phyloP scores from a whole-genome alignment of 2,888 invertebrate species.

The Synergus japonicus region DNA sequence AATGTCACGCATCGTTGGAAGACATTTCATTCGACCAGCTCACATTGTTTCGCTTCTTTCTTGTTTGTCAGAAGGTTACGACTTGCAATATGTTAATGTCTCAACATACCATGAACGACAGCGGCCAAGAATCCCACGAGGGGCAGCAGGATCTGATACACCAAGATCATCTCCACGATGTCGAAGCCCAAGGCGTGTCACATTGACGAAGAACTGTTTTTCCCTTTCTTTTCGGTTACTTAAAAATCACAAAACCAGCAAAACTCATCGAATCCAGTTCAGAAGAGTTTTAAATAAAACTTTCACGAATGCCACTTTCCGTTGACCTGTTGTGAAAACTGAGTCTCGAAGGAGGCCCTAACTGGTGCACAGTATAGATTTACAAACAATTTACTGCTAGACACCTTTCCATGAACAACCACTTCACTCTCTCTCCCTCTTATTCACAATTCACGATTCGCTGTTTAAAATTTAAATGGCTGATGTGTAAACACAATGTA shows the following conservation, averaged over 20 bases:
- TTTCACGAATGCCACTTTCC: constrained; percentile 52
- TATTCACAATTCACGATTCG: constrained; percentile 12
- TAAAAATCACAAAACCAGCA: constrained; percentile 41
- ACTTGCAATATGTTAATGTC: constrained; percentile 29
- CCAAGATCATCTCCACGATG: constrained; percentile 63
- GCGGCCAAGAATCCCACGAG: constrained; percentile 66
- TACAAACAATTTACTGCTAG: background rate
- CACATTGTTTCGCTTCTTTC: background rate
- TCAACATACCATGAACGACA: constrained; percentile 66
- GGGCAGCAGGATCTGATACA: constrained; percentile 65
- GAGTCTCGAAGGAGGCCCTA: constrained; percentile 14
- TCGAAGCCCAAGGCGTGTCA: constrained; percentile 55
- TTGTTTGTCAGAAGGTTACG: constrained; percentile 3
- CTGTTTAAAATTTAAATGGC: background rate
- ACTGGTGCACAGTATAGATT: background rate
- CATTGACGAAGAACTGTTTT: constrained; percentile 58
- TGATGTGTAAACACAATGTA: background rate
- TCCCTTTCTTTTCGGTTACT: constrained; percentile 28
- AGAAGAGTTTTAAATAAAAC: constrained; percentile 53
- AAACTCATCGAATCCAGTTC: constrained; percentile 46
- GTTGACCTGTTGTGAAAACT: constrained; percentile 27
- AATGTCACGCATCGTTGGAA: constrained; percentile 34
- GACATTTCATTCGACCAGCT: constrained; percentile 7
- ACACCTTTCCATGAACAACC: background rate
- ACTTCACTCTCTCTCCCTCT: background rate